Percentiles rank a stretch among this genome's conserved stretches.
Conservation (phyloP, 2,113 vertebrate genomes). For the Macrotus californicus region DNA sequence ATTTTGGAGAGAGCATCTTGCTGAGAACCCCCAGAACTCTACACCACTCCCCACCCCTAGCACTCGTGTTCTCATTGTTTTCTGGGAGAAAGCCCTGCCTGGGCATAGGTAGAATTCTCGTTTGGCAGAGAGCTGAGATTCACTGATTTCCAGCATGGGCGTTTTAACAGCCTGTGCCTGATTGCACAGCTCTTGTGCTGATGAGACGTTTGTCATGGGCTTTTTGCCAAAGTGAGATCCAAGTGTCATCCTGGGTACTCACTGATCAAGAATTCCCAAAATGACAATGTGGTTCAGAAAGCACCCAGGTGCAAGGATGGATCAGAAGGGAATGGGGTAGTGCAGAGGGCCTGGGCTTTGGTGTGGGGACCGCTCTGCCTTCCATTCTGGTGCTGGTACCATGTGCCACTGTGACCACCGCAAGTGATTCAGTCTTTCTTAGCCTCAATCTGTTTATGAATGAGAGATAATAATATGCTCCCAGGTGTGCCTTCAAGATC, state of each 20-base stretch:
- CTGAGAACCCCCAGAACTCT: background rate
- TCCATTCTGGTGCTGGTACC: background rate
- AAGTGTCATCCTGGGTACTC: conserved; percentile 1
- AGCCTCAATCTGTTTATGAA: background rate
- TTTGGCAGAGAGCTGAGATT: background rate
- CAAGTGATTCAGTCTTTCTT: background rate
- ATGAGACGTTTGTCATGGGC: conserved; percentile 14
- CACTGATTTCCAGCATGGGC: background rate
- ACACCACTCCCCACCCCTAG: background rate
- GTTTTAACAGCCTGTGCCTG: background rate
- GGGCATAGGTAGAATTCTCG: background rate
- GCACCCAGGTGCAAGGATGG: background rate
- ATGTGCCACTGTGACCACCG: background rate
- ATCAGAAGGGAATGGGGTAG: background rate
- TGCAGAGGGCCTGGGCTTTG: background rate
- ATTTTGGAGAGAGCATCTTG: background rate
- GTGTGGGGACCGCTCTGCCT: background rate
- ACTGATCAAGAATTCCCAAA: background rate
- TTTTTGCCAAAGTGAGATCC: conserved; percentile 14
- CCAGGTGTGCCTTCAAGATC: background rate
- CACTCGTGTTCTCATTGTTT: background rate
- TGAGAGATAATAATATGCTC: background rate
- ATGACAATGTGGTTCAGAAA: background rate
- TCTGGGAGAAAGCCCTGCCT: background rate
- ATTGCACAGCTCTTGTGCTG: conserved; percentile 11